Base-by-base conservation (phyloP, 2,113 vertebrate genomes). In the Rhinogobius similis region DNA sequence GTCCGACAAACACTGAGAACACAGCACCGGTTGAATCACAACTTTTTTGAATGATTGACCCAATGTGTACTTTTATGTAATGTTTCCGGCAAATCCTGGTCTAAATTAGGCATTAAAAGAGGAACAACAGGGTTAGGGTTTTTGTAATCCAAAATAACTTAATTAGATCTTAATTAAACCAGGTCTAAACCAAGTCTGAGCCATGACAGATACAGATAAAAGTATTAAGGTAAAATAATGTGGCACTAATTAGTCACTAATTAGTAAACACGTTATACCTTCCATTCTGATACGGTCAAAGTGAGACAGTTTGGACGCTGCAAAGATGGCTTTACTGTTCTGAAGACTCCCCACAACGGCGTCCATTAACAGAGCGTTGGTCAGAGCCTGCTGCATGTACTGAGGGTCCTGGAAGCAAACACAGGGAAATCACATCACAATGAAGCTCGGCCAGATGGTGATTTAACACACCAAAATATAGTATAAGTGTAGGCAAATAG, bases 311-410 rank as follows among this genome's bases (percentile, higher is more conserved):
- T 97, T 98, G 20, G 96, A 96, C 20, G 98, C 98, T 0, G 97
- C 95, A 1, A 93, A 95, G 70, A 96, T 94, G 76, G 95, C 93
- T 10, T 93, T 93, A 0, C 93, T 90, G 3, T 93, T 94, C 88
- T 97, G 97, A 65, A 98, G 93, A 6, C 96, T 93, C 50, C 96
- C 94, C 3, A 99, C 96, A 0, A 97, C 96, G 0, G 98, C 97
- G 5, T 99, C 96, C 97, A 99, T 99, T 62, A 99, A 82, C 72
- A 98, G 82, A 65, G 95, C 94, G 0, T 99, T 98, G 3, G 96
- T 97, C 86, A 99, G 91, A 0, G 98, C 96, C 88, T 97, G 96
- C 85, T 98, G 95, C 85, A 98, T 89, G 26, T 95, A 97, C 87
- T 99, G 97, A 2, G 97, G 98, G 88, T 99, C 98, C 98, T 99